Conservation (phyloP, 2,888 invertebrate species). For the Andrena bucephala region DNA sequence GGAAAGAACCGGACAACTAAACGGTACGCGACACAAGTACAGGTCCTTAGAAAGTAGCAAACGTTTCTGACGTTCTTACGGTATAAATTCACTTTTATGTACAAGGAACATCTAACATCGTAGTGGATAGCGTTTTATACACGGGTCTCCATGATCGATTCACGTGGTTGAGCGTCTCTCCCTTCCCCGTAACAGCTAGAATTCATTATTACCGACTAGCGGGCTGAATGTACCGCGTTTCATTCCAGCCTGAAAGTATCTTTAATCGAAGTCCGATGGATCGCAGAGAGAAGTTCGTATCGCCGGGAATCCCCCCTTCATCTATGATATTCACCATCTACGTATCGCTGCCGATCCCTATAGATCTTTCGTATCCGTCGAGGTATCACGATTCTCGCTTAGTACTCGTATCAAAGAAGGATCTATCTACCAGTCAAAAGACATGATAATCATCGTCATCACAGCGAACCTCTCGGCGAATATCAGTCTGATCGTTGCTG, state of each 20-base stretch:
- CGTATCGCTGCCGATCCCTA: constrained; percentile 4
- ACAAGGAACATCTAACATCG: constrained; percentile 82
- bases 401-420: constrained; percentile 1
- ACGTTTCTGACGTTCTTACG: constrained; percentile 74
- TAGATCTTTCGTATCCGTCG: constrained; percentile 5
- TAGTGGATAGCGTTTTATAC: constrained; percentile 77
- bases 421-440: neutral
- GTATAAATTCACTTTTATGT: constrained; percentile 79
- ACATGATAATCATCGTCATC: constrained; percentile 5
- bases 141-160: constrained; percentile 73
- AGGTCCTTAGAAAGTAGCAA: constrained; percentile 76
- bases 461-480: neutral
- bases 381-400: neutral
- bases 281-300: constrained; percentile 36
- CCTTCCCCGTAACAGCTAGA: constrained; percentile 61
- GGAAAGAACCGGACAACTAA: constrained; percentile 53
- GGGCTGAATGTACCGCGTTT: constrained; percentile 55
- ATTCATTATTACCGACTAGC: constrained; percentile 69
- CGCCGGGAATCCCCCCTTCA: neutral
- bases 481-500: neutral
- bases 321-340: neutral
- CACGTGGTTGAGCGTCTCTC: constrained; percentile 65
- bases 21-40: constrained; percentile 67
- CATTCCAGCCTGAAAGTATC: constrained; percentile 37
- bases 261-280: constrained; percentile 59